Evolutionary conservation across 2,888 invertebrate species (phyloP).

Genomic region (Andrena dorsata): DNA sequence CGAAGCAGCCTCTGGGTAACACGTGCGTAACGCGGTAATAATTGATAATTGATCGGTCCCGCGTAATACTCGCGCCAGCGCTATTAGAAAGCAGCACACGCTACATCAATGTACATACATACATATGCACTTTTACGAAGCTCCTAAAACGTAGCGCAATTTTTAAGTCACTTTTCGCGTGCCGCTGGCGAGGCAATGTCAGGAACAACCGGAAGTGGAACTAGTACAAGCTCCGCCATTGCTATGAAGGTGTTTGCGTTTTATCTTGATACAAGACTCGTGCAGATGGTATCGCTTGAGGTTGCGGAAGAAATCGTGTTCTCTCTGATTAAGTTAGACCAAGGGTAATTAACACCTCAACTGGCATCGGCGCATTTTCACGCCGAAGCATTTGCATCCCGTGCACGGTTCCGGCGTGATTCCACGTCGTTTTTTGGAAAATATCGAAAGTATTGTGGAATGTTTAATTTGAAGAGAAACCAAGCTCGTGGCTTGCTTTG

Average conservation of each 20-base stretch:
- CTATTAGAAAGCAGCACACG: conserved; percentile 41
- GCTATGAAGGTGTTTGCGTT: background rate
- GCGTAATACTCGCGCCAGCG: conserved; percentile 43
- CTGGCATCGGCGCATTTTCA: too few species aligned
- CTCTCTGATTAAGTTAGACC: too few species aligned
- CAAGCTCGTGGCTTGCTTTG: too few species aligned
- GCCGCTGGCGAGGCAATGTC: background rate
- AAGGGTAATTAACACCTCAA: too few species aligned
- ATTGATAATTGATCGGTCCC: conserved; percentile 41
- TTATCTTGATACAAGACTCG: background rate
- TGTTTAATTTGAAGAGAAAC: too few species aligned
- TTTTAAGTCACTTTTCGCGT: background rate
- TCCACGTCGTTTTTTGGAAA: too few species aligned
- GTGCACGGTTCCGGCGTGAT: too few species aligned
- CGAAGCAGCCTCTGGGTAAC: background rate
- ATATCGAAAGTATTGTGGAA: too few species aligned
- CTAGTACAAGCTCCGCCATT: background rate
- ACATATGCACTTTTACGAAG: background rate
- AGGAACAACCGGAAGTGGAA: conserved; percentile 16
- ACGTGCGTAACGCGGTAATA: conserved; percentile 30
- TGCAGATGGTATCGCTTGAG: background rate
- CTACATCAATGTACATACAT: background rate
- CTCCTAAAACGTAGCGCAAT: background rate
- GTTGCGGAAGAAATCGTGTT: background rate
- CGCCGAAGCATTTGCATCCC: too few species aligned